Conservation (phyloP, 2,113 vertebrate species). For the Eonycteris spelaea region DNA sequence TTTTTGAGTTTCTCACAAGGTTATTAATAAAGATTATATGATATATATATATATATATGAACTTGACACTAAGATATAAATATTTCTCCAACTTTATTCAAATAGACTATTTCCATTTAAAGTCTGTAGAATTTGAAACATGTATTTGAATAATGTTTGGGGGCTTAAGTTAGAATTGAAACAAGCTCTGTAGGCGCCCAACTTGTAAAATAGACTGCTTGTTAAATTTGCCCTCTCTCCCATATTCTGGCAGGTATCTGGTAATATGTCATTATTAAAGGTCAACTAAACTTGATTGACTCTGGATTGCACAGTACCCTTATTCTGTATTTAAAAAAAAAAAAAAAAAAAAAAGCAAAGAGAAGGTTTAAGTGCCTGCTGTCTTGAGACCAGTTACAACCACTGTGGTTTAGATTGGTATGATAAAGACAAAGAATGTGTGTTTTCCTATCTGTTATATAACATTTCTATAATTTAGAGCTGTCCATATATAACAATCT, state of each 20-base stretch:
- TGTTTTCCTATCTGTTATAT: neutral
- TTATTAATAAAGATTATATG: neutral
- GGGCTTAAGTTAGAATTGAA: neutral
- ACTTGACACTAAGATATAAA: neutral
- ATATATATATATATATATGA: neutral
- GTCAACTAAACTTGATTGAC: neutral
- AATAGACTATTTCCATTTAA: neutral
- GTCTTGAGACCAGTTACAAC: neutral
- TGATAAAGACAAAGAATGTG: neutral
- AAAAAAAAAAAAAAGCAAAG: neutral
- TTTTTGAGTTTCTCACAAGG: neutral
- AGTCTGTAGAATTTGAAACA: neutral
- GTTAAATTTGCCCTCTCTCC: neutral
- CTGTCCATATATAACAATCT: neutral
- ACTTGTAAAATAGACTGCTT: neutral
- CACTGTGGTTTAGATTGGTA: neutral
- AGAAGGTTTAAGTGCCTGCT: neutral
- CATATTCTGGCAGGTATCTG: neutral
- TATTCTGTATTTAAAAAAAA: neutral
- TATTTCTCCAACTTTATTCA: slow-evolving; percentile 27
- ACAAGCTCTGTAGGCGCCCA: neutral
- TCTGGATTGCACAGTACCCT: neutral
- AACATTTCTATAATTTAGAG: neutral
- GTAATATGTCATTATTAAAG: neutral
- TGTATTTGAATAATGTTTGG: neutral